These are phyloP conservation scores for Eretmocerus hayati DNA, from an alignment of 2,888 invertebrate species.

Conservation along the genomic window DNA sequence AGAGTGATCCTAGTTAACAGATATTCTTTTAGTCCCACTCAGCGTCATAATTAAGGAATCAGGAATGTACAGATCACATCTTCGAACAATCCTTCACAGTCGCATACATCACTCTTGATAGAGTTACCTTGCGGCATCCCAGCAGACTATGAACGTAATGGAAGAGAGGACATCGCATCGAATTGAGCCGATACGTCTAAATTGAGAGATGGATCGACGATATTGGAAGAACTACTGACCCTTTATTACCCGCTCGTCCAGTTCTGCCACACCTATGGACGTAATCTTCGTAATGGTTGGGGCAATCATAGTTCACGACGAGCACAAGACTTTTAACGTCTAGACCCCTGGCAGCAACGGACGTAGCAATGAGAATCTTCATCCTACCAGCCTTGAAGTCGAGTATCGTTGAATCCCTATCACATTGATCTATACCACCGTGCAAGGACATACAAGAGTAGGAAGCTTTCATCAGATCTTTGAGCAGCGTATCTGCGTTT, in stretches of 20 bases:
- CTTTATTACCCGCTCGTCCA: constrained; percentile 90
- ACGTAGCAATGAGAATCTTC: constrained; percentile 90
- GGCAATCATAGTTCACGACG: constrained; percentile 98
- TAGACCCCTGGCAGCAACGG: constrained; percentile 95
- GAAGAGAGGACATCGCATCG: too few species aligned
- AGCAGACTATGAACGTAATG: too few species aligned
- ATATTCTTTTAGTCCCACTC: too few species aligned
- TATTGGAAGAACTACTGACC: too few species aligned
- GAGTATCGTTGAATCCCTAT: constrained; percentile 93
- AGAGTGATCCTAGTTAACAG: too few species aligned
- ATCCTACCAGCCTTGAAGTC: constrained; percentile 96
- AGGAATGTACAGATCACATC: too few species aligned
- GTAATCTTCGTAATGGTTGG: constrained; percentile 99
- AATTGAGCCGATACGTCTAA: too few species aligned
- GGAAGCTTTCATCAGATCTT: constrained; percentile 92
- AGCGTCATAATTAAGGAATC: too few species aligned
- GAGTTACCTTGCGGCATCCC: too few species aligned
- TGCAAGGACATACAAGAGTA: constrained; percentile 96
- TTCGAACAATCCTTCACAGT: too few species aligned
- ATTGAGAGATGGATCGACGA: too few species aligned
- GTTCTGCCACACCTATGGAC: constrained; percentile 94
- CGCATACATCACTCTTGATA: too few species aligned
- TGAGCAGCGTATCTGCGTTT: constrained; percentile 85
- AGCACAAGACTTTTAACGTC: constrained; percentile 96
- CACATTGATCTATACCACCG: constrained; percentile 99